Conservation (phyloP, 2,888 invertebrate genomes). For the Nephrocerus scutellatus region DNA sequence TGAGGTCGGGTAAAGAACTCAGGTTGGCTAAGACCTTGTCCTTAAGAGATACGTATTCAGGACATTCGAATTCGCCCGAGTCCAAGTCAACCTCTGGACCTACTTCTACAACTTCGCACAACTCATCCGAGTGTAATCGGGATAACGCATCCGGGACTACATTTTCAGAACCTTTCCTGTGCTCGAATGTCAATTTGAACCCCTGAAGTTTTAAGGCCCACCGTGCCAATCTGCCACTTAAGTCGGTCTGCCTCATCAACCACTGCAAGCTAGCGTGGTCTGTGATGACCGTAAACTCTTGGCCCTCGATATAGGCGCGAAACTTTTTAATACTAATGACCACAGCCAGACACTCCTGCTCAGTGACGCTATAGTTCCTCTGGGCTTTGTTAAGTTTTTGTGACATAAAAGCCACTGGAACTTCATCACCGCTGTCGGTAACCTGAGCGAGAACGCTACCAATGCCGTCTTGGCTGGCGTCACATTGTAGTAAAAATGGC, state of each 20-base stretch:
- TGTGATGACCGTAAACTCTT: constrained; percentile 15
- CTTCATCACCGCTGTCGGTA: constrained; percentile 8
- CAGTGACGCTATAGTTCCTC: constrained; percentile 16
- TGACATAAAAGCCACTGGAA: constrained; percentile 15
- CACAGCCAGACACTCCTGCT: constrained; percentile 16
- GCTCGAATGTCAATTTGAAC: constrained; percentile 6
- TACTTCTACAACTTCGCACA: too few relatives aligned
- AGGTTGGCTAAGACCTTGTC: neutral
- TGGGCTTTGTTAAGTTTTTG: constrained; percentile 14
- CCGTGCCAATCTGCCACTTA: constrained; percentile 10
- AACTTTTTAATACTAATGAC: constrained; percentile 14
- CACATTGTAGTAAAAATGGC: constrained; percentile 16
- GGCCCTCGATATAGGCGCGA: constrained; percentile 17
- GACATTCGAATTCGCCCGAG: neutral
- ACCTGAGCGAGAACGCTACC: constrained; percentile 17
- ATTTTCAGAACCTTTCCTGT: constrained; percentile 12
- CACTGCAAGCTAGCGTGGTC: constrained; percentile 18
- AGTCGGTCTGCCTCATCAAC: constrained; percentile 12
- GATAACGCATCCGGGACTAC: constrained; percentile 4
- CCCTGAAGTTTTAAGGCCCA: constrained; percentile 9
- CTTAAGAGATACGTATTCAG: constrained; percentile 4
- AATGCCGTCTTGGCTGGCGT: constrained; percentile 14
- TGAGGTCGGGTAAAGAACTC: constrained; percentile 6
- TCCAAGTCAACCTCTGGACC: too few relatives aligned
- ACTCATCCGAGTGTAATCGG: neutral